phyloP scores from a whole-genome alignment of 2,797 vertebrate species.

The Scolopax rusticola region DNA sequence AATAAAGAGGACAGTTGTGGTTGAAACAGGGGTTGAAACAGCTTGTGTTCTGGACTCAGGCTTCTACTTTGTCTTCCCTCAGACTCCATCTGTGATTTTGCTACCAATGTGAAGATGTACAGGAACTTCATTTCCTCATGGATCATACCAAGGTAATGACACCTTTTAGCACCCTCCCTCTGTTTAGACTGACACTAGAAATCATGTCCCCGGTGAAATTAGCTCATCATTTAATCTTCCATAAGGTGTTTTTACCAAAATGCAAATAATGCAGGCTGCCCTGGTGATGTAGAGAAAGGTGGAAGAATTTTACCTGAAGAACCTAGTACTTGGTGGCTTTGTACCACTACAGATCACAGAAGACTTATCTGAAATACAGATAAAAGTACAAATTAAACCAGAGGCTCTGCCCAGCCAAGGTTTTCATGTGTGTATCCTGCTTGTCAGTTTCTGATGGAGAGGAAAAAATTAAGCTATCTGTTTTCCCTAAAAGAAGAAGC shows the following conservation, averaged over 20 bases:
- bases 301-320: not conserved
- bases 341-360: not conserved
- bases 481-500: not conserved
- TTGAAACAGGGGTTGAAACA: not conserved
- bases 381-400: not conserved
- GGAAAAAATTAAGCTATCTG: not conserved
- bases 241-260: not conserved
- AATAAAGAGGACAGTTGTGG: not conserved
- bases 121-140: not conserved
- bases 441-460: not conserved
- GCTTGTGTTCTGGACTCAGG: not conserved
- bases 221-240: not conserved
- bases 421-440: not conserved
- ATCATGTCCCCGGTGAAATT: not conserved
- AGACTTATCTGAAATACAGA: not conserved
- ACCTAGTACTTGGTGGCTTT: not conserved
- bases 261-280: not conserved
- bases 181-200: not conserved
- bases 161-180: not conserved
- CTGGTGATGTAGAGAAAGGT: not conserved
- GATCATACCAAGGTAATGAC: not conserved
- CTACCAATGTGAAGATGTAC: not conserved
- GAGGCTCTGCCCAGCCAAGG: not conserved
- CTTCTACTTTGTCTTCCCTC: not conserved
- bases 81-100: not conserved